Percentiles rank a stretch among this genome's conserved stretches.
Evolutionary conservation across 2,888 invertebrate species (phyloP).

Genomic region (Odontocerum albicorne): DNA sequence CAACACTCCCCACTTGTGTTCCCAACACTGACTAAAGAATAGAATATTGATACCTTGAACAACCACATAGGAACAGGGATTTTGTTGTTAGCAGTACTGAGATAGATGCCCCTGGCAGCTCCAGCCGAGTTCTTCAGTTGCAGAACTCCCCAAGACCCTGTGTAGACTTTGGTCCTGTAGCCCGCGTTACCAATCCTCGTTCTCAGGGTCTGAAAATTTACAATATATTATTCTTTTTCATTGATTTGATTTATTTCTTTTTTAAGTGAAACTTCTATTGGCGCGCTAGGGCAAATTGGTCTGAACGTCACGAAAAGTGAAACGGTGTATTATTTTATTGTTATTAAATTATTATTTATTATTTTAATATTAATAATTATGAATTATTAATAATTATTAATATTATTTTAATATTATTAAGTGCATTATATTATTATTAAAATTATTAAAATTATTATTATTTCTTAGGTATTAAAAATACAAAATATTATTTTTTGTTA

Average conservation of each 20-base stretch:
- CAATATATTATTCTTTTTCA: background rate
- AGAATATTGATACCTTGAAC: constrained; percentile 52
- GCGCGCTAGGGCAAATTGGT: no score
- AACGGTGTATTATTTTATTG: no score
- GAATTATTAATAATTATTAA: background rate
- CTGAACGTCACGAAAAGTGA: no score
- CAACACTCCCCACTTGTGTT: no score
- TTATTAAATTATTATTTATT: no score
- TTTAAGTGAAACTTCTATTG: no score
- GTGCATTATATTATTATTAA: no score
- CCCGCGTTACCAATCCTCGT: constrained; percentile 47
- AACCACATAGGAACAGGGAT: constrained; percentile 51
- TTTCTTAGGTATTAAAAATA: no score
- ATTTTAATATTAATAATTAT: no score
- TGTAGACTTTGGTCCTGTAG: constrained; percentile 54
- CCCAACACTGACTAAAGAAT: no score
- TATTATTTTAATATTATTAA: background rate
- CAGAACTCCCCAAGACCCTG: constrained; percentile 62
- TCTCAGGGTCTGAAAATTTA: constrained; percentile 42
- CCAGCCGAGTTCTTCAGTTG: constrained; percentile 56
- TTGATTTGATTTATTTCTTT: background rate
- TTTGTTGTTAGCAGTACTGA: constrained; percentile 46
- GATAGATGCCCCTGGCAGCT: constrained; percentile 48
- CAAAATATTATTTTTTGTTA: no score
- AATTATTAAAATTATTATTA: no score